A percentile compares a stretch with the other conserved stretches of the same genome.
These are phyloP conservation scores for Apis mellifera DNA, from an alignment of 1,140 invertebrate genomes.

Conservation along the genomic window Amel_HAv3.1 CM009945.2:5204501-5205000, in stretches of 20 bases:
- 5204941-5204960: slow-evolving; percentile 17
- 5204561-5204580: too few species aligned
- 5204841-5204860: slow-evolving; percentile 3
- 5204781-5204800: slow-evolving; percentile 21
- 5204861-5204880: slow-evolving; percentile 23
- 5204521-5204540: too few species aligned
- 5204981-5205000: slow-evolving; percentile 27
- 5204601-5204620: too few species aligned
- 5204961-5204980: slow-evolving; percentile 28
- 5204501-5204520: too few species aligned
- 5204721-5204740: slow-evolving; percentile 35
- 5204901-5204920: slow-evolving; percentile 23
- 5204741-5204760: slow-evolving; percentile 47
- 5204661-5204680: slow-evolving; percentile 55
- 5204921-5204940: background rate
- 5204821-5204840: background rate
- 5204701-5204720: slow-evolving; percentile 18
- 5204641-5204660: slow-evolving; percentile 66
- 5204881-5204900: slow-evolving; percentile 33
- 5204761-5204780: slow-evolving; percentile 34
- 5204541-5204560: too few species aligned
- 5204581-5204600: too few species aligned
- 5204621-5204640: slow-evolving; percentile 30
- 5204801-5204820: slow-evolving; percentile 38
- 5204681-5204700: slow-evolving; percentile 24